These are phyloP conservation scores for Pangasianodon gigas DNA, from an alignment of 2,113 vertebrate species.

Conservation along the genomic window DNA sequence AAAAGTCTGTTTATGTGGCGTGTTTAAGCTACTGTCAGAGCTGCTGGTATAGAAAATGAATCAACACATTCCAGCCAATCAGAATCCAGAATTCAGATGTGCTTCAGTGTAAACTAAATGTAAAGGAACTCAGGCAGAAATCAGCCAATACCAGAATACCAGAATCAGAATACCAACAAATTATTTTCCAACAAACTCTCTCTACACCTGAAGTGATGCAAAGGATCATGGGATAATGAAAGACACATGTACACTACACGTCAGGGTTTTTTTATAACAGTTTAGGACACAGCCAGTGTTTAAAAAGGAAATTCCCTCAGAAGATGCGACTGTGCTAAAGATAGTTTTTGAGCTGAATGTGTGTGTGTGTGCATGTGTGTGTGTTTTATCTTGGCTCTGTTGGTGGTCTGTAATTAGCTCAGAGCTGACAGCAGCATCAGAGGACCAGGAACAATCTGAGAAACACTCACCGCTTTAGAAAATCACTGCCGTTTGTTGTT, in stretches of 20 bases:
- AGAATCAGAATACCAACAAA: too few relatives aligned
- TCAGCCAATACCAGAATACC: too few relatives aligned
- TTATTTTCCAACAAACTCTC: not conserved
- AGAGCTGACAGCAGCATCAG: conserved; percentile 24
- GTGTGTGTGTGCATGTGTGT: not conserved
- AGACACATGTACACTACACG: not conserved
- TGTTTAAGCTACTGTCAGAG: not conserved
- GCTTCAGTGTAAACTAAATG: not conserved
- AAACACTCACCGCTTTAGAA: not conserved
- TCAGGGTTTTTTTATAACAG: not conserved
- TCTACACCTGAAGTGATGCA: not conserved
- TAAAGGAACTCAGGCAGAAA: too few relatives aligned
- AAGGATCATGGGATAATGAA: not conserved
- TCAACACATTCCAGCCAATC: not conserved
- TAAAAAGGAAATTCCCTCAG: not conserved
- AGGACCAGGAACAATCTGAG: conserved; percentile 1
- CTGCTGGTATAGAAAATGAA: not conserved
- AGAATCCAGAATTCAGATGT: not conserved
- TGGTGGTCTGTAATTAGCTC: conserved; percentile 46
- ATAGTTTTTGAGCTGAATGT: not conserved
- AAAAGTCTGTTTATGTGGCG: too few relatives aligned
- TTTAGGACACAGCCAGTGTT: not conserved
- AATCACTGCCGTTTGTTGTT: conserved; percentile 18
- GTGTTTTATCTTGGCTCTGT: conserved; percentile 25
- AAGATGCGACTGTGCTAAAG: not conserved